phyloP scores from a whole-genome alignment of 2,797 vertebrate species.

The Masticophis lateralis region DNA sequence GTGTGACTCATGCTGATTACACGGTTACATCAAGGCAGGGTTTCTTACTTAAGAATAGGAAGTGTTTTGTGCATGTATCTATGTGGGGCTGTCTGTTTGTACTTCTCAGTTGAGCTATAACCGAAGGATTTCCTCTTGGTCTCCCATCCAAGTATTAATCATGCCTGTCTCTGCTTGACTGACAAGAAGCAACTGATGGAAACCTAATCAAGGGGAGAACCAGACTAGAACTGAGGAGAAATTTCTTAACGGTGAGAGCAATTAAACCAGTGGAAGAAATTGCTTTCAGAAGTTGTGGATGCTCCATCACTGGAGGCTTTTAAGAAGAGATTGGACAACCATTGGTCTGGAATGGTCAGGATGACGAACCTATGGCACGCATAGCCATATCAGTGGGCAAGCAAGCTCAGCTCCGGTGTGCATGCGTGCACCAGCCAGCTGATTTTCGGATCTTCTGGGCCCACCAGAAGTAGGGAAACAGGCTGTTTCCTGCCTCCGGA shows the following conservation, averaged over 20 bases:
- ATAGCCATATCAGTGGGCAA: too few species aligned
- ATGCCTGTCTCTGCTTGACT: neutral
- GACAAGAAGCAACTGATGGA: neutral
- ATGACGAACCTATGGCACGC: too few species aligned
- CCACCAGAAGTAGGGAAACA: too few species aligned
- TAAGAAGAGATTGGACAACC: neutral
- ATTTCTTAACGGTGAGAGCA: neutral
- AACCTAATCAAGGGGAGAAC: neutral
- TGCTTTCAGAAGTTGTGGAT: neutral
- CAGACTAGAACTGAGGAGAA: neutral
- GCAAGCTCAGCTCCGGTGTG: too few species aligned
- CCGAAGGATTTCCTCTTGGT: neutral
- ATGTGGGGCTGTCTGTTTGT: neutral
- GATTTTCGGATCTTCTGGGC: too few species aligned
- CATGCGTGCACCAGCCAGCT: too few species aligned
- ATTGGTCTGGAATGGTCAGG: neutral
- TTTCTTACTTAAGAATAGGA: neutral
- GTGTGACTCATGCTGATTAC: neutral
- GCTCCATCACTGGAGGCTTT: neutral
- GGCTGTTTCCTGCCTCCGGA: too few species aligned
- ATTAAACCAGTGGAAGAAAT: neutral
- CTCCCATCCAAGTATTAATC: neutral
- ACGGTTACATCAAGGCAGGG: neutral
- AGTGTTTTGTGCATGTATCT: neutral
- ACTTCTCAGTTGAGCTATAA: neutral